Evolutionary conservation across 2,888 invertebrate species (phyloP).

Genomic region (Steinernema scapterisci): DNA sequence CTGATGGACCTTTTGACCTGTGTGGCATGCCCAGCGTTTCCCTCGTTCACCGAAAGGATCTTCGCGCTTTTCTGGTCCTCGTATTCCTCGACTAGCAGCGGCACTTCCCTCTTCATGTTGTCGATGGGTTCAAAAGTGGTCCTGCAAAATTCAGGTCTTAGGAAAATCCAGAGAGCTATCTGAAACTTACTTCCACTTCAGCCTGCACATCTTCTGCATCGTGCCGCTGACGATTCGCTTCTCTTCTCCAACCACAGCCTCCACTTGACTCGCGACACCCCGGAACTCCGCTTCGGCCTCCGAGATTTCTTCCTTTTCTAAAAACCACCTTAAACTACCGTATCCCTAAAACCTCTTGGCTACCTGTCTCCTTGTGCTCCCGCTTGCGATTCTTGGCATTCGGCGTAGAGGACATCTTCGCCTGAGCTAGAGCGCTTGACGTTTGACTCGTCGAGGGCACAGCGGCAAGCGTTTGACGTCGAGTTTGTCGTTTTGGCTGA

Average conservation of each 20-base stretch:
- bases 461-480: no score
- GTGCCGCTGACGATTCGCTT: not conserved
- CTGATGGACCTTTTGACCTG: not conserved
- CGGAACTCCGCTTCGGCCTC: not conserved
- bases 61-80: not conserved
- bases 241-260: not conserved
- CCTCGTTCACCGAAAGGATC: not conserved
- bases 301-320: not conserved
- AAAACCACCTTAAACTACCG: no score
- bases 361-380: no score
- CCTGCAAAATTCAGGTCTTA: not conserved
- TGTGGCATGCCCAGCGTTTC: not conserved
- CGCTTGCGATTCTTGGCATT: no score
- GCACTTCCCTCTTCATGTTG: not conserved
- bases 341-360: no score
- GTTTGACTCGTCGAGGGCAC: no score
- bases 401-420: no score
- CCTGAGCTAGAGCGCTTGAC: no score
- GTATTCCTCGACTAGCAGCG: not conserved
- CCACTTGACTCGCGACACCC: not conserved
- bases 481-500: no score
- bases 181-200: conserved; percentile 3
- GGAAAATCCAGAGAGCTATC: not conserved
- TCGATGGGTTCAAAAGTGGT: not conserved
- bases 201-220: not conserved